phyloP scores from a whole-genome alignment of 2,113 vertebrate species.

The Nesoenas mayeri region DNA sequence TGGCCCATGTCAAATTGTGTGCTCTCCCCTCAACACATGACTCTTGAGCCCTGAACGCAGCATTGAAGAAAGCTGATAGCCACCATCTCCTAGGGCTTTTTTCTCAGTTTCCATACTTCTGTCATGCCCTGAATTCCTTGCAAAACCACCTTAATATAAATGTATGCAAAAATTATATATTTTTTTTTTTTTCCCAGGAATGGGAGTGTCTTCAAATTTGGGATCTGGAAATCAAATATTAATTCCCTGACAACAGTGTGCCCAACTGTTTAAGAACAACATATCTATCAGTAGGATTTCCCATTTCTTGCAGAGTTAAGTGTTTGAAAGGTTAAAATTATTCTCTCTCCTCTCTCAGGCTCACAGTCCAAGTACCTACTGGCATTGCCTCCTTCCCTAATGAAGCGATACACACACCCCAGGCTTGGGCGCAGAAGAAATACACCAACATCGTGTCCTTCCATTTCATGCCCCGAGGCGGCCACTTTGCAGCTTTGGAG shows the following conservation, averaged over 20 bases:
- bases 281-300: neutral
- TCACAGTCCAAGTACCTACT: conserved; percentile 73
- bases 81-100: neutral
- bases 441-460: conserved; percentile 74
- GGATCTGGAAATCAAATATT: neutral
- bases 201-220: neutral
- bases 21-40: neutral
- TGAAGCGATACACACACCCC: conserved; percentile 61
- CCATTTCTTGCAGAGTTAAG: neutral
- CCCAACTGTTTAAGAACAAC: neutral
- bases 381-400: conserved; percentile 76
- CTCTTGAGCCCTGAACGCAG: neutral
- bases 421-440: conserved; percentile 68
- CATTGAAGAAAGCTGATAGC: neutral
- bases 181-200: neutral
- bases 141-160: neutral
- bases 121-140: neutral
- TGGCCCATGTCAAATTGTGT: neutral
- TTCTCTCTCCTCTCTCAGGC: conserved; percentile 49
- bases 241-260: neutral
- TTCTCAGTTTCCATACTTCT: neutral
- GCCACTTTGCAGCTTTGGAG: conserved; percentile 78
- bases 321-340: neutral
- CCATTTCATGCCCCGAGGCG: conserved; percentile 73
- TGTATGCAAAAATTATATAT: neutral